Evolutionary conservation across 2,113 vertebrate species (phyloP), one percentile per base, ranked within the genome.

Genomic region (Cariama cristata): DNA sequence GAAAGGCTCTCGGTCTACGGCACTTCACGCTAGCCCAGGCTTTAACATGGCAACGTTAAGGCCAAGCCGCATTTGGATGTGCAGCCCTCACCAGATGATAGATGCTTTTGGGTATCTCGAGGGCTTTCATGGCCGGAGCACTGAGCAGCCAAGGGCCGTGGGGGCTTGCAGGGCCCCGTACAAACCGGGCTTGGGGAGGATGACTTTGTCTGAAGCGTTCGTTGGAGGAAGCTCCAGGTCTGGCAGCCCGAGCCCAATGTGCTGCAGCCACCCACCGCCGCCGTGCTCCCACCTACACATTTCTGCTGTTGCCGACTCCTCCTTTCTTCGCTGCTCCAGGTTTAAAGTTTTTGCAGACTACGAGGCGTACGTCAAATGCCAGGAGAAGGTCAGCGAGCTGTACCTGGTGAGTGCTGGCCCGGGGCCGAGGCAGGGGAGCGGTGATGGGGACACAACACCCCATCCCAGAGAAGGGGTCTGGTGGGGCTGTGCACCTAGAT

Each of bases 271-370:
- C 77, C 0, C 1, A 11, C 56, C 8, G 0, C 47, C 2, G 3
- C 23, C 0, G 1, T 1, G 6, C 20, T 60, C 32, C 52, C 62
- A 22, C 45, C 33, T 24, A 1, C 4, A 2, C 5, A 0, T 27
- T 68, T 6, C 52, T 58, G n/a, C 27, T 30, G 5, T 5, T 4
- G 0, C 22, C 16, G 1, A 86, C 50, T 12, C 12, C 19, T 17
- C 8, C 8, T 87, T 40, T 13, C 49, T 45, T 55, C 3, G 0
- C 83, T 53, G 79, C 40, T 23, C 12, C 81, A 99, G 99, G 85
- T 99, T 99, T 98, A 99, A 99, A 97, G 99, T 99, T 45, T 99
- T 99, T 88, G 99, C 99, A 33, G 99, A 99, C 93, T 99, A 99
- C 8, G 99, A 99, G 93, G 98, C 98, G 14, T 99, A 99, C 0